A percentile compares a stretch with the other conserved stretches of the same genome.
Conservation (phyloP, 92 coral and sea anemone genomes). For the Porites cylindrica region DNA sequence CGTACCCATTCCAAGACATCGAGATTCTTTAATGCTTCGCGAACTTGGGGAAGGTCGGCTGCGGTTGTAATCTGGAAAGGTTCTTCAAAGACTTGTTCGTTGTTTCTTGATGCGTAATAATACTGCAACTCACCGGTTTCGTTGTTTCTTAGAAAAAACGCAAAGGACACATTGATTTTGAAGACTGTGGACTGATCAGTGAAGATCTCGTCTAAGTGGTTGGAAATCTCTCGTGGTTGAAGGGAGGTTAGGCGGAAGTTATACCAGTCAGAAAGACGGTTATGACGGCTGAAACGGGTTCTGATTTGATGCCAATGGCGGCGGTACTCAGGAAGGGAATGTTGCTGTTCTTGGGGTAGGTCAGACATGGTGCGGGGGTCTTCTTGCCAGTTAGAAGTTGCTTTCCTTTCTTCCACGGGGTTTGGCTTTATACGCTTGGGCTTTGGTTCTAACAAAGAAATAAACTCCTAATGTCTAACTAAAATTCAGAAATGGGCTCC, state of each 20-base stretch:
- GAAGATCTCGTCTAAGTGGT: not conserved
- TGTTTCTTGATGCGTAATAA: too few species aligned
- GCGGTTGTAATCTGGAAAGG: too few species aligned
- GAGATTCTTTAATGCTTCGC: too few species aligned
- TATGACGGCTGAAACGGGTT: too few species aligned
- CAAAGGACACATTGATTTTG: too few species aligned
- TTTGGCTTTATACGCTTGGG: not conserved
- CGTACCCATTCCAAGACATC: not conserved
- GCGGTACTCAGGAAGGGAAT: conserved; percentile 30
- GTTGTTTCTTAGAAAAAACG: too few species aligned
- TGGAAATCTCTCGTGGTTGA: not conserved
- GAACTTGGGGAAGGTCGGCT: too few species aligned
- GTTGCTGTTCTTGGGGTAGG: conserved; percentile 34
- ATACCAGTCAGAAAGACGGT: not conserved
- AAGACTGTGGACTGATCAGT: too few species aligned
- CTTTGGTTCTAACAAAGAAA: not conserved
- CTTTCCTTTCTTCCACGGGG: not conserved
- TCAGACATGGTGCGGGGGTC: not conserved
- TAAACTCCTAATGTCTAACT: not conserved
- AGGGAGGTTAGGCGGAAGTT: not conserved
- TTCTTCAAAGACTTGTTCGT: too few species aligned
- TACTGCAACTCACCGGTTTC: too few species aligned
- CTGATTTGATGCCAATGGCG: not conserved
- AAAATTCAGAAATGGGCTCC: not conserved
- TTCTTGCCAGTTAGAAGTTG: not conserved